Percentiles rank a stretch among this genome's conserved stretches.
These are phyloP conservation scores for Plebejus melissa DNA, from an alignment of 2,888 invertebrate genomes.

Conservation along the genomic window DNA sequence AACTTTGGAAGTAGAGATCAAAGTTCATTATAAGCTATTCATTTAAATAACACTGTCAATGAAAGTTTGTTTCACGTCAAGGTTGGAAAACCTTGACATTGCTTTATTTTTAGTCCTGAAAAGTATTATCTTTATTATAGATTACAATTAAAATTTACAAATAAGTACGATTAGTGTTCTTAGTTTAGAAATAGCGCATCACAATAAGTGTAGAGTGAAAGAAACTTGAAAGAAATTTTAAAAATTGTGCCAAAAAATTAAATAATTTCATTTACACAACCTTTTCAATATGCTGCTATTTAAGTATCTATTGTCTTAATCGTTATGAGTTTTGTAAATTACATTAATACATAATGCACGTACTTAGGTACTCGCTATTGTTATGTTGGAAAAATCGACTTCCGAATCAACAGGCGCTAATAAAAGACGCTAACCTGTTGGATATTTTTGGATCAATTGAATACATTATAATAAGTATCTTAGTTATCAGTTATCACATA, in stretches of 20 bases:
- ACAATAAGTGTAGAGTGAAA: not conserved
- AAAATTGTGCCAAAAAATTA: not conserved
- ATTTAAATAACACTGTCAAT: not conserved
- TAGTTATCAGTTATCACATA: not conserved
- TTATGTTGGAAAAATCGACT: not conserved
- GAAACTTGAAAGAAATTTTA: not conserved
- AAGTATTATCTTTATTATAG: not conserved
- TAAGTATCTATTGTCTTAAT: not conserved
- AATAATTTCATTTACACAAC: not conserved
- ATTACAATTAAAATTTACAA: not conserved
- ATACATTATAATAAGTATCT: not conserved
- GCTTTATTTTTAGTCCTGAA: not conserved
- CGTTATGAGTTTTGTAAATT: not conserved
- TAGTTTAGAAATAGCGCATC: not conserved
- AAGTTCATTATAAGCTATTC: not conserved
- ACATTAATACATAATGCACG: too few relatives aligned
- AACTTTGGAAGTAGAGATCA: conserved; percentile 9
- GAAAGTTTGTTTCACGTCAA: not conserved
- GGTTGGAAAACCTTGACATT: not conserved
- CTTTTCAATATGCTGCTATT: not conserved
- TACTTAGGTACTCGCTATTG: not conserved
- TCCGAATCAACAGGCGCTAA: not conserved
- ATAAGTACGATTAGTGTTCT: too few relatives aligned
- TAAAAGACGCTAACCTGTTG: not conserved
- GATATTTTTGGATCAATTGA: not conserved